Evolutionary conservation across 1,140 invertebrate genomes (phyloP).

Genomic region (Conus betulinus): DNA sequence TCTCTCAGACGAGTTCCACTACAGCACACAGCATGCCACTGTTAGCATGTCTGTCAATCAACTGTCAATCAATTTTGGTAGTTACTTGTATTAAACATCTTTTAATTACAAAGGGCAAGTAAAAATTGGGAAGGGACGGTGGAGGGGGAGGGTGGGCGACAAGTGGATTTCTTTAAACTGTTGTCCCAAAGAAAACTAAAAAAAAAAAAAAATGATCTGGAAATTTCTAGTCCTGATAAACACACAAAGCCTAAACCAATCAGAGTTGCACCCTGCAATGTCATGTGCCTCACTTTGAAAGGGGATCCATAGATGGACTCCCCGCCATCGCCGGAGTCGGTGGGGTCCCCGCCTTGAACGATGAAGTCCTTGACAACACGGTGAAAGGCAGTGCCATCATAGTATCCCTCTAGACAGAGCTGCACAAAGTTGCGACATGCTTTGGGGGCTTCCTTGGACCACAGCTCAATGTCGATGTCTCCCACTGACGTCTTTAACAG

Average conservation of each 20-base stretch:
- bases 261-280: neutral
- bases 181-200: neutral
- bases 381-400: constrained; percentile 94
- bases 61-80: no score
- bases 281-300: constrained; percentile 85
- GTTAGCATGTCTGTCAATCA: no score
- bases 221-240: neutral
- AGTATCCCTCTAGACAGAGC: constrained; percentile 97
- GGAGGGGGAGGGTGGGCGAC: no score
- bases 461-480: constrained; percentile 98
- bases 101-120: no score
- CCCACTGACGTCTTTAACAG: constrained; percentile 93
- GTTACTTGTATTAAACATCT: no score
- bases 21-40: no score
- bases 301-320: constrained; percentile 95
- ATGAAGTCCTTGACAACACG: constrained; percentile 94
- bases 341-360: constrained; percentile 97
- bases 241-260: neutral
- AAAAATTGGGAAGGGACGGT: no score
- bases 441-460: constrained; percentile 97
- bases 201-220: neutral
- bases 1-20: no score
- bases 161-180: neutral
- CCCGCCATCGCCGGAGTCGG: constrained; percentile 88
- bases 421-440: constrained; percentile 98